Conservation (phyloP, 2,113 vertebrate genomes). For the Anoura caudifer region DNA sequence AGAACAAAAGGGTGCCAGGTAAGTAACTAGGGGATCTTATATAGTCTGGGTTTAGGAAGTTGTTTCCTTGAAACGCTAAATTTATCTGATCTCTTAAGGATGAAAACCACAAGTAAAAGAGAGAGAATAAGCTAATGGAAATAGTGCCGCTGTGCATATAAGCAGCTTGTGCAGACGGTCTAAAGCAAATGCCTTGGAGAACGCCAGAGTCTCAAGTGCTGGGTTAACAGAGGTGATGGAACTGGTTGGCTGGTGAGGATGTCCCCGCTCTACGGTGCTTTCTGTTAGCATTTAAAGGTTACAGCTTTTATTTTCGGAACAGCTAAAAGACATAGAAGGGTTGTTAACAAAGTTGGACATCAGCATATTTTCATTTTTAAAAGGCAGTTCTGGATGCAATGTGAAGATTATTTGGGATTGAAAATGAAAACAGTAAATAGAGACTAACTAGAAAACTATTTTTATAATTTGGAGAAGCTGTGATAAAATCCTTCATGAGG, state of each 20-base stretch:
- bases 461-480: not conserved
- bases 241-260: rapidly evolving
- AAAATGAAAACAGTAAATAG: not conserved
- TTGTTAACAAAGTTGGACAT: not conserved
- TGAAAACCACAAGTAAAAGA: not conserved
- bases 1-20: not conserved
- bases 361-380: not conserved
- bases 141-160: not conserved
- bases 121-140: not conserved
- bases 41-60: not conserved
- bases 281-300: not conserved
- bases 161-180: not conserved
- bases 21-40: not conserved
- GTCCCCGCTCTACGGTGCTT: not conserved
- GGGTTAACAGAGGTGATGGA: not conserved
- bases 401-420: not conserved
- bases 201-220: not conserved
- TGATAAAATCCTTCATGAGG: no score
- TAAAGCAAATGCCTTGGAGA: not conserved
- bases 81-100: not conserved
- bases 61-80: not conserved
- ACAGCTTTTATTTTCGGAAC: not conserved
- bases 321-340: not conserved
- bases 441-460: not conserved
- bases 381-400: not conserved